These are phyloP conservation scores for Corythoichthys haematopterus DNA, from an alignment of 2,113 vertebrate species.

Conservation along the genomic window DNA sequence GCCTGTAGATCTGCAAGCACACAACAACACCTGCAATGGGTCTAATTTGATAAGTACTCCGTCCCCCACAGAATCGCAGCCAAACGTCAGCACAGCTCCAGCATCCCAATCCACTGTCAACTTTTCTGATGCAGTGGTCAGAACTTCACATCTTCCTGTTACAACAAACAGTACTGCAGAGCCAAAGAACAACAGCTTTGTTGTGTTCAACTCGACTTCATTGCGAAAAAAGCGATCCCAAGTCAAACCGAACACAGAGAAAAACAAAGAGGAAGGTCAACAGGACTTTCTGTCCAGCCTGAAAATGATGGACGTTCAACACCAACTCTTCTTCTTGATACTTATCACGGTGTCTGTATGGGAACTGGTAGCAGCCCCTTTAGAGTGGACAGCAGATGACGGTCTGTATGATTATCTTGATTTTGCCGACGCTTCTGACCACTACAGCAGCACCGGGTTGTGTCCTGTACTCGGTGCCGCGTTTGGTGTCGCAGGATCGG, in stretches of 20 bases:
- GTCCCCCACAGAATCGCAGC: neutral
- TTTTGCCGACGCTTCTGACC: conserved; percentile 79
- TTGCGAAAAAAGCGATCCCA: conserved; percentile 34
- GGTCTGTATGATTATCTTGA: conserved; percentile 85
- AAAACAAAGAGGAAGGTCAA: neutral
- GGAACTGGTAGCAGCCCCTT: conserved; percentile 70
- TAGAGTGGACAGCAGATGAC: conserved; percentile 78
- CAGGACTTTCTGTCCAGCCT: conserved; percentile 56
- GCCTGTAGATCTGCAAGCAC: neutral
- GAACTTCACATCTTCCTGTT: neutral
- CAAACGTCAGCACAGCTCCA: neutral
- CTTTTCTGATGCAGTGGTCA: neutral
- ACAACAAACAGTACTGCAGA: neutral
- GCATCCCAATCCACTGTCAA: neutral
- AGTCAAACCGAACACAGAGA: neutral
- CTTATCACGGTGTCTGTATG: conserved; percentile 71
- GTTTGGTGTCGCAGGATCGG: conserved; percentile 62
- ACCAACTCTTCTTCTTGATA: conserved; percentile 73
- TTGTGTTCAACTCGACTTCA: too few species aligned
- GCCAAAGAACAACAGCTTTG: neutral
- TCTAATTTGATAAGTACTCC: conserved; percentile 25
- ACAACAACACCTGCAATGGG: conserved; percentile 50
- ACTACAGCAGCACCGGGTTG: conserved; percentile 58
- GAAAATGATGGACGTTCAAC: conserved; percentile 61
- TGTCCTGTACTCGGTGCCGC: conserved; percentile 75